Evolutionary conservation across 1,140 invertebrate genomes (phyloP).

Genomic region (Drosophila kanapiae): DNA sequence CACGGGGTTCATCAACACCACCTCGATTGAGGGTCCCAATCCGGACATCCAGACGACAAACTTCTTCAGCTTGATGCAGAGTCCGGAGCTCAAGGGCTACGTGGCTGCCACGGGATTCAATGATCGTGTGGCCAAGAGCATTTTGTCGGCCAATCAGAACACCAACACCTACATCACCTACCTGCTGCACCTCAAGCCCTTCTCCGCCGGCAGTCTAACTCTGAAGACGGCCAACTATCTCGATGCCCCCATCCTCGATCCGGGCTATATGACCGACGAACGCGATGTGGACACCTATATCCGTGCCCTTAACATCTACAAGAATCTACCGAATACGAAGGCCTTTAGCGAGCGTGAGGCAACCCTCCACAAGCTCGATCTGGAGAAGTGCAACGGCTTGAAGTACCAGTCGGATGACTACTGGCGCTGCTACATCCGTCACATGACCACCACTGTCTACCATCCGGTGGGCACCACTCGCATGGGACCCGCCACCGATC

Average conservation of each 20-base stretch:
- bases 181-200: slow-evolving; percentile 86
- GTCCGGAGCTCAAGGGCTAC: slow-evolving; percentile 74
- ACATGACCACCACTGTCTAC: slow-evolving; percentile 88
- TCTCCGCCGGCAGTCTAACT: slow-evolving; percentile 85
- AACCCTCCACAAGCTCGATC: slow-evolving; percentile 83
- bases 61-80: slow-evolving; percentile 81
- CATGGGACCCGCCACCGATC: slow-evolving; percentile 90
- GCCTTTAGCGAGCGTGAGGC: slow-evolving; percentile 86
- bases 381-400: slow-evolving; percentile 84
- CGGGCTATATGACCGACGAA: slow-evolving; percentile 92
- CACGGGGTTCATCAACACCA: slow-evolving; percentile 85
- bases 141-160: slow-evolving; percentile 85
- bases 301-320: slow-evolving; percentile 88
- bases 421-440: slow-evolving; percentile 88
- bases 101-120: slow-evolving; percentile 85
- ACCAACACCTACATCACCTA: slow-evolving; percentile 85
- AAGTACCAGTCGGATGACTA: slow-evolving; percentile 87
- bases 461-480: slow-evolving; percentile 92
- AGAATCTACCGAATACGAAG: slow-evolving; percentile 86
- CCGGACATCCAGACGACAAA: slow-evolving; percentile 85
- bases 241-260: slow-evolving; percentile 90
- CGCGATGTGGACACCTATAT: slow-evolving; percentile 90
- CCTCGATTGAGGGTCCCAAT: slow-evolving; percentile 74
- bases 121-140: slow-evolving; percentile 83
- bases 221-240: slow-evolving; percentile 80